These are phyloP conservation scores for Halictus rubicundus DNA, from an alignment of 1,140 invertebrate species.

Conservation along the genomic window DNA sequence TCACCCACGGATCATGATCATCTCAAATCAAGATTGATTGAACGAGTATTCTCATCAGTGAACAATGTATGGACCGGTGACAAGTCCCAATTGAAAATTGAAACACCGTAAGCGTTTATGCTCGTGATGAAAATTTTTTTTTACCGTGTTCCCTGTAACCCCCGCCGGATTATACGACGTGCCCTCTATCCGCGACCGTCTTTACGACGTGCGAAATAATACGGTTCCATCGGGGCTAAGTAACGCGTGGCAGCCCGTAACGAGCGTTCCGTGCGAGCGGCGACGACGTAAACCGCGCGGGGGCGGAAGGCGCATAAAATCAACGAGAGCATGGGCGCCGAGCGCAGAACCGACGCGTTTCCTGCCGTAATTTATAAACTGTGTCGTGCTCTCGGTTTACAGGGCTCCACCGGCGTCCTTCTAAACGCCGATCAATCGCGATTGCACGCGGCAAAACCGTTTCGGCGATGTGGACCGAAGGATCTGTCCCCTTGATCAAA, in stretches of 20 bases:
- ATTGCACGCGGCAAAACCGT: too few relatives aligned
- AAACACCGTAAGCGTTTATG: too few relatives aligned
- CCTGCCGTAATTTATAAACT: conserved; percentile 33
- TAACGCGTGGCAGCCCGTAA: conserved; percentile 24
- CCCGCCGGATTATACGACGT: neutral
- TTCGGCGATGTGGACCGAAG: too few relatives aligned
- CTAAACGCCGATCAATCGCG: too few relatives aligned
- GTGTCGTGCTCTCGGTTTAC: neutral
- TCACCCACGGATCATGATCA: too few relatives aligned
- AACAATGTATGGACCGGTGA: too few relatives aligned
- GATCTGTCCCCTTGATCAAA: too few relatives aligned
- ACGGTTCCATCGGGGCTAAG: conserved; percentile 1
- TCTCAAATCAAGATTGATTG: too few relatives aligned
- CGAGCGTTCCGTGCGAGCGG: conserved; percentile 15
- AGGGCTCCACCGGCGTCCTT: too few relatives aligned
- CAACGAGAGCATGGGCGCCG: neutral
- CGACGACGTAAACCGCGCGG: conserved; percentile 16
- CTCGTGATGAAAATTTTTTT: too few relatives aligned
- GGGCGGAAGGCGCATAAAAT: conserved; percentile 23
- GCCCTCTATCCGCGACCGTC: neutral
- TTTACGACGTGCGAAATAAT: conserved; percentile 31
- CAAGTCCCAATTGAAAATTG: too few relatives aligned
- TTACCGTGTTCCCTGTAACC: neutral
- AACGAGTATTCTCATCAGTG: too few relatives aligned
- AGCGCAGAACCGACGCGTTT: neutral